These are phyloP conservation scores for Dryobota labecula DNA, from an alignment of 2,888 invertebrate genomes.

Conservation along the genomic window DNA sequence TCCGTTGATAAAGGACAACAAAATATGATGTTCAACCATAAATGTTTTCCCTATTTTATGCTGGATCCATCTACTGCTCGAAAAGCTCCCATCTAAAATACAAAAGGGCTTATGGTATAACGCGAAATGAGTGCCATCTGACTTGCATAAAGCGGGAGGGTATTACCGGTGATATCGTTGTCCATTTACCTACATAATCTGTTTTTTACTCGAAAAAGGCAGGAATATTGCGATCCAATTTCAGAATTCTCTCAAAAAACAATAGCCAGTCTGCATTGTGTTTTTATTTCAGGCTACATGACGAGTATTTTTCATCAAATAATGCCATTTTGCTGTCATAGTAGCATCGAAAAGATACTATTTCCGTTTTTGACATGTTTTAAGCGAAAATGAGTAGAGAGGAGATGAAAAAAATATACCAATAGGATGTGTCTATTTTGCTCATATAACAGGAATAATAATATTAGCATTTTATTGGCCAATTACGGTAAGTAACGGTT, in stretches of 20 bases:
- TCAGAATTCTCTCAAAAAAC: neutral
- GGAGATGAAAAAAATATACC: neutral
- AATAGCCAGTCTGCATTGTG: neutral
- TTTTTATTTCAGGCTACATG: constrained; percentile 1
- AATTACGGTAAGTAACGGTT: neutral
- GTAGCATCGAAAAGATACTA: neutral
- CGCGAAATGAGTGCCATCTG: constrained; percentile 15
- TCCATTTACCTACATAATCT: constrained; percentile 24
- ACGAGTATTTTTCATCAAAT: neutral
- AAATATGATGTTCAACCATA: too few relatives aligned
- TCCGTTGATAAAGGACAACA: too few relatives aligned
- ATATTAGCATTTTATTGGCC: neutral
- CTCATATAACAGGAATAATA: neutral
- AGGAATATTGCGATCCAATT: constrained; percentile 11
- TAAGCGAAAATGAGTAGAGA: neutral
- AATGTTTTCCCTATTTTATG: too few relatives aligned
- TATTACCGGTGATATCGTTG: constrained; percentile 21
- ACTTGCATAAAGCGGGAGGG: constrained; percentile 32
- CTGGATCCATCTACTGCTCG: neutral
- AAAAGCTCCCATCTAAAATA: constrained; percentile 43
- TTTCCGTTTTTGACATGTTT: neutral
- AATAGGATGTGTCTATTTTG: neutral
- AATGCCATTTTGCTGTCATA: neutral
- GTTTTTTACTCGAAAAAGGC: constrained; percentile 23
- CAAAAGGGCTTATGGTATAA: constrained; percentile 31